phyloP scores from a whole-genome alignment of 2,797 vertebrate species.

The Tamandua tetradactyla region DNA sequence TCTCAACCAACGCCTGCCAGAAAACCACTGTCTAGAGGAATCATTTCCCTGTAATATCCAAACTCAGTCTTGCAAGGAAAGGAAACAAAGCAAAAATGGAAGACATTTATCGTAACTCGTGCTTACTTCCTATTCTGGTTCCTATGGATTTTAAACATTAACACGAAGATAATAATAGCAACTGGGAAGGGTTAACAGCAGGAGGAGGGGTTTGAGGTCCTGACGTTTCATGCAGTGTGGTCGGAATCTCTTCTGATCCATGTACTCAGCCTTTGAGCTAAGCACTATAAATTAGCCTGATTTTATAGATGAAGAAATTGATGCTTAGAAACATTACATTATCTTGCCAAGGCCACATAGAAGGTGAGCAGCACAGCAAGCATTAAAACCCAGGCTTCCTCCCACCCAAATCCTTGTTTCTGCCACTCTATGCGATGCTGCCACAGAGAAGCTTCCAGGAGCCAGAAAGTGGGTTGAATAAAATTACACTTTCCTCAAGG shows the following conservation, averaged over 20 bases:
- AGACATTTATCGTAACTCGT: not conserved
- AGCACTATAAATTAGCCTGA: not conserved
- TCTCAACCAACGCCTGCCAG: not conserved
- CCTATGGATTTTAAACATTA: not conserved
- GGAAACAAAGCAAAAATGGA: not conserved
- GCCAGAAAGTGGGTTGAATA: not conserved
- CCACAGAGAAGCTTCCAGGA: no score
- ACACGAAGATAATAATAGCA: not conserved
- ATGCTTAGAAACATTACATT: not conserved
- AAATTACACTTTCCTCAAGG: not conserved
- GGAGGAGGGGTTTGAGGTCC: not conserved
- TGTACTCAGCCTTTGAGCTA: not conserved
- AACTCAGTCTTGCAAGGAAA: not conserved
- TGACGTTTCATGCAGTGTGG: not conserved
- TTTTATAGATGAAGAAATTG: not conserved
- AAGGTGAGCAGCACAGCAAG: not conserved
- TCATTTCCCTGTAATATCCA: not conserved
- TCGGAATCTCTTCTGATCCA: not conserved
- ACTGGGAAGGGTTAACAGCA: not conserved
- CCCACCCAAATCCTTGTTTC: not conserved
- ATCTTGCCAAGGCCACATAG: not conserved
- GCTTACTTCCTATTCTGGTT: not conserved
- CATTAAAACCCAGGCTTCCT: not conserved
- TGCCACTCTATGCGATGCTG: accelerated
- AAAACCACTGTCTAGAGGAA: not conserved